These are phyloP conservation scores for Calycopis cecrops DNA, from an alignment of 1,140 invertebrate species.

Conservation along the genomic window DNA sequence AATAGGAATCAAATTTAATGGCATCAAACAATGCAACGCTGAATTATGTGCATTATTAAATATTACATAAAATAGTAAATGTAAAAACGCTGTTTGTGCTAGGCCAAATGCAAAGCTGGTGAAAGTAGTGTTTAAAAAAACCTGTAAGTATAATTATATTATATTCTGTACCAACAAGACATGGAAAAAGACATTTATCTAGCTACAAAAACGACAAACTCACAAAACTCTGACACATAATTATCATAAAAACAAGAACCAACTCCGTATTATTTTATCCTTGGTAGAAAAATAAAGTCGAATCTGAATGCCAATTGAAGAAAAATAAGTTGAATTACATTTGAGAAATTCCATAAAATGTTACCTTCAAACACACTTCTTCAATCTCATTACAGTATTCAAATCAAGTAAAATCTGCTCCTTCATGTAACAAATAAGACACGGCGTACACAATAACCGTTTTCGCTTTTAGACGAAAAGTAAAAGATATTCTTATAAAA, in stretches of 20 bases:
- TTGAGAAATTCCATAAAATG: conserved; percentile 1
- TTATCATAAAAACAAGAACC: not conserved
- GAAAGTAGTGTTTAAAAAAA: too few relatives aligned
- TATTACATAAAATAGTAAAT: too few relatives aligned
- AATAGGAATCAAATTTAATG: too few relatives aligned
- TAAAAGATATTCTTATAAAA: too few relatives aligned
- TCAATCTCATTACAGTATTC: conserved; percentile 25
- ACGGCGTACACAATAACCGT: not conserved
- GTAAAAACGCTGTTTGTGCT: too few relatives aligned
- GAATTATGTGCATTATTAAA: too few relatives aligned
- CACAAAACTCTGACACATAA: not conserved
- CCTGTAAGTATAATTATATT: too few relatives aligned
- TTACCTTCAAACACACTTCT: conserved; percentile 10
- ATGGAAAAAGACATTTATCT: not conserved
- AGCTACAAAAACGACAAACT: not conserved
- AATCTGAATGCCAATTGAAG: conserved; percentile 4
- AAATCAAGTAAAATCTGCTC: conserved; percentile 25
- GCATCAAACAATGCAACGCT: too few relatives aligned
- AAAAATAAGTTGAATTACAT: conserved; percentile 10
- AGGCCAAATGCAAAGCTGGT: too few relatives aligned
- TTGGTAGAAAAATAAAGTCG: not conserved
- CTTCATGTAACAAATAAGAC: conserved; percentile 16
- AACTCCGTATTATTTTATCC: not conserved
- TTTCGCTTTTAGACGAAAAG: not conserved
- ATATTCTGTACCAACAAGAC: too few relatives aligned